Evolutionary conservation across 2,797 vertebrate species (phyloP), one percentile per base, ranked within the genome.

Genomic region (Nannoperca australis): DNA sequence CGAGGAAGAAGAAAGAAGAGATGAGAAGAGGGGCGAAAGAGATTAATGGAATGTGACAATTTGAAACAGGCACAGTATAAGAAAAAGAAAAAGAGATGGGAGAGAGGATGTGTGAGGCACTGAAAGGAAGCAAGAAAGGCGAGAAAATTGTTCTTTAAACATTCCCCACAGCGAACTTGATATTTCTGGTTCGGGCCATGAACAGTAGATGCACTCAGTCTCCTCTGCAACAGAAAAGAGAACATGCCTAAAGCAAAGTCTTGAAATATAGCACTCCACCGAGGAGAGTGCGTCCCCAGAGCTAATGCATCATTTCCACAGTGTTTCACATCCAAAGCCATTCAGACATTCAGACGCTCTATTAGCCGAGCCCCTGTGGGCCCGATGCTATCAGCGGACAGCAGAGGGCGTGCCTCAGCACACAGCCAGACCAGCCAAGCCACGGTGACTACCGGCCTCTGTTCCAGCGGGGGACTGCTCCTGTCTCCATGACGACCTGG

Each of bases 401-500:
- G 90, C 78, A 94, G 93, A 91, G 93, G 92, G 90, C 91, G 92
- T 81, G 68, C 81, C 89, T 88, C 72, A 60, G 78, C 88, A 4
- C 89, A 55, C 69, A 78, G 87, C 66, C 66, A 11, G 78, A 71
- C 82, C 85, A 50, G 91, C 91, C 89, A 92, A 93, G 78, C 85
- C 89, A 87, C 85, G 86, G 54, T 91, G 90, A 93, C 93, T 92
- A 93, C 92, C 91, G 92, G 89, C 89, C 88, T 92, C 90, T 92
- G 90, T 91, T 93, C 82, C 88, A 88, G 76, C 62, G 64, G 92
- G 92, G 89, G 88, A 90, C 90, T 89, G 90, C 90, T 91, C 88
- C 86, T 92, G 90, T 92, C 93, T 93, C 94, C 93, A 94, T 95
- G 93, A 92, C 94, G 90, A 95, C 92, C 92, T 83, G 88, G 89